Conservation (phyloP, 2,113 vertebrate species). For the Solenodon paradoxus region DNA sequence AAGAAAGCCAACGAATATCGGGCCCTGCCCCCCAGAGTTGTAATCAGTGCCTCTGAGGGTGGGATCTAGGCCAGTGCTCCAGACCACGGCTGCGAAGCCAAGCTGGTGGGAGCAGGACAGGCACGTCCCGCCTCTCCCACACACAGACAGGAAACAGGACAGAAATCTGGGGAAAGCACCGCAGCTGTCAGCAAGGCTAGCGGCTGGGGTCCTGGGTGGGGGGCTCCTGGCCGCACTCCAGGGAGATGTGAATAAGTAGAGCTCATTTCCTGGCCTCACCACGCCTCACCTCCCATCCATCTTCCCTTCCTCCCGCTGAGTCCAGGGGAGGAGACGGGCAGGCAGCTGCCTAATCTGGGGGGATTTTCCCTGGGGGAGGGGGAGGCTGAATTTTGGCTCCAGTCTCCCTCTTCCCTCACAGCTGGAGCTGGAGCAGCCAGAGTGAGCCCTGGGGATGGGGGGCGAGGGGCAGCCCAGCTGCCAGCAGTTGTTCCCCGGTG, state of each 20-base stretch:
- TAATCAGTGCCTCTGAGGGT: not conserved
- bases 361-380: slow-evolving; percentile 62
- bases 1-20: not conserved
- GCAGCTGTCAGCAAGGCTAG: slow-evolving; percentile 34
- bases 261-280: slow-evolving; percentile 45
- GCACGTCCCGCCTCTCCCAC: not conserved
- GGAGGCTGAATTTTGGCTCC: slow-evolving; percentile 41
- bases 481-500: slow-evolving; percentile 42
- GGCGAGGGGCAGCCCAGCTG: slow-evolving; percentile 73
- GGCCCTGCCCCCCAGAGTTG: not conserved
- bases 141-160: not conserved
- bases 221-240: not conserved
- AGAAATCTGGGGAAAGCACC: not conserved
- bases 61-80: not conserved
- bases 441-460: not conserved
- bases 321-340: not conserved
- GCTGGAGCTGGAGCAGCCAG: slow-evolving; percentile 54
- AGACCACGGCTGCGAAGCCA: not conserved
- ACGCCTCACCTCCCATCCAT: not conserved
- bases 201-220: not conserved
- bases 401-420: slow-evolving; percentile 37
- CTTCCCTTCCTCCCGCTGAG: slow-evolving; percentile 59
- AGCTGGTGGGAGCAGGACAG: not conserved
- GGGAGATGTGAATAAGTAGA: slow-evolving; percentile 47
- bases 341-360: slow-evolving; percentile 69